phyloP scores from a whole-genome alignment of 2,797 vertebrate genomes.

The Peromyscus attwateri region DNA sequence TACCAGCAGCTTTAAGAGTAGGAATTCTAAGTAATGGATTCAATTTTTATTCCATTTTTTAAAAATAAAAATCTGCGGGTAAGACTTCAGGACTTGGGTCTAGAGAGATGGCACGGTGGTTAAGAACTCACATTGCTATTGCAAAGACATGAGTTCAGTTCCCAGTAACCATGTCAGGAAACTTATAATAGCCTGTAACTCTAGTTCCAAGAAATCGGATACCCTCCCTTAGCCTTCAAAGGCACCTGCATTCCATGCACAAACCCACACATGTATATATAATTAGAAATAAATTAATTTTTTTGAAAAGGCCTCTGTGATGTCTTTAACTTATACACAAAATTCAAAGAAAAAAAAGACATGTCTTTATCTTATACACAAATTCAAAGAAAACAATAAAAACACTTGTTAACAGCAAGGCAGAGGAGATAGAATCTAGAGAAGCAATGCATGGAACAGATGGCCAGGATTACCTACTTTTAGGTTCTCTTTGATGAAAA shows the following conservation, averaged over 20 bases:
- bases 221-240: neutral
- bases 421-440: neutral
- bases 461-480: neutral
- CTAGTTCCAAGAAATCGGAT: neutral
- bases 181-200: no score
- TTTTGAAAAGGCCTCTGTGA: slow-evolving; percentile 21
- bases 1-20: slow-evolving; percentile 6
- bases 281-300: neutral
- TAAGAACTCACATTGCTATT: neutral
- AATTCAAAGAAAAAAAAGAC: slow-evolving; percentile 46
- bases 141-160: neutral
- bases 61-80: slow-evolving; percentile 23
- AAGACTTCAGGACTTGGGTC: neutral
- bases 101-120: neutral
- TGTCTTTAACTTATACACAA: slow-evolving; percentile 32
- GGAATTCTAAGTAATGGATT: slow-evolving; percentile 41
- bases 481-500: neutral
- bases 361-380: neutral
- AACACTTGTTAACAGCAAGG: neutral
- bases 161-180: no score
- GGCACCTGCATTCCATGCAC: neutral
- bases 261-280: neutral
- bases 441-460: neutral
- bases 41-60: slow-evolving; percentile 43
- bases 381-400: no score